Evolutionary conservation across 2,797 vertebrate species (phyloP).

Genomic region (Aldrovandia affinis): DNA sequence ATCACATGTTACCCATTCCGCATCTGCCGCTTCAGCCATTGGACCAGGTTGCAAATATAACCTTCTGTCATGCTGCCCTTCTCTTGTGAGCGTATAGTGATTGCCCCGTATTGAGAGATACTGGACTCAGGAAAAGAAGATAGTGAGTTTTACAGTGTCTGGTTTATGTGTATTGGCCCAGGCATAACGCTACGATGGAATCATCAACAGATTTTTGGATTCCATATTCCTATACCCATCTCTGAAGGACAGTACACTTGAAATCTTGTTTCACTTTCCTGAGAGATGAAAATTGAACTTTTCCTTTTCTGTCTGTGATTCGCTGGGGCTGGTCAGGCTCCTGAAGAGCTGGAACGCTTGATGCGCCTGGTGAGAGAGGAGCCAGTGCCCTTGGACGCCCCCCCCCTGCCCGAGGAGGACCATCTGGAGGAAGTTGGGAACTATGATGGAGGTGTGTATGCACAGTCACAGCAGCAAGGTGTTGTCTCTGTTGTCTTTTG

Average conservation of each 20-base stretch:
- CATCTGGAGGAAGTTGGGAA: constrained; percentile 30
- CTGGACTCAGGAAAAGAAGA: not conserved
- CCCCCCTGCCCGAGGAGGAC: constrained; percentile 59
- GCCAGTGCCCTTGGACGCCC: constrained; percentile 61
- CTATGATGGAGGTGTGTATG: constrained; percentile 45
- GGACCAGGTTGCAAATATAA: not conserved
- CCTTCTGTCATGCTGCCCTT: too few relatives aligned
- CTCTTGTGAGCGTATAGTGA: too few relatives aligned
- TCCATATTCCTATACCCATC: too few relatives aligned
- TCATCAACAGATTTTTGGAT: too few relatives aligned
- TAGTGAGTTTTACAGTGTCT: not conserved
- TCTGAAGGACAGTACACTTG: not conserved
- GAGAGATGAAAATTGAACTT: not conserved
- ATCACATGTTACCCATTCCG: not conserved
- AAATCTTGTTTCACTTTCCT: not conserved
- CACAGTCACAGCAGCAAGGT: not conserved
- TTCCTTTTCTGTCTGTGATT: not conserved
- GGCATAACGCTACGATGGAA: too few relatives aligned
- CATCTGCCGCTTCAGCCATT: not conserved
- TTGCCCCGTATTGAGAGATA: too few relatives aligned
- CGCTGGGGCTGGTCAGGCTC: constrained; percentile 53
- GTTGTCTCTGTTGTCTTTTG: not conserved
- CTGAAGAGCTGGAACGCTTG: constrained; percentile 67
- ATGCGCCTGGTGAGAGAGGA: constrained; percentile 67
- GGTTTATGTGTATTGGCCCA: too few relatives aligned